phyloP scores from a whole-genome alignment of 2,888 invertebrate species.

The Cryptops parisi region DNA sequence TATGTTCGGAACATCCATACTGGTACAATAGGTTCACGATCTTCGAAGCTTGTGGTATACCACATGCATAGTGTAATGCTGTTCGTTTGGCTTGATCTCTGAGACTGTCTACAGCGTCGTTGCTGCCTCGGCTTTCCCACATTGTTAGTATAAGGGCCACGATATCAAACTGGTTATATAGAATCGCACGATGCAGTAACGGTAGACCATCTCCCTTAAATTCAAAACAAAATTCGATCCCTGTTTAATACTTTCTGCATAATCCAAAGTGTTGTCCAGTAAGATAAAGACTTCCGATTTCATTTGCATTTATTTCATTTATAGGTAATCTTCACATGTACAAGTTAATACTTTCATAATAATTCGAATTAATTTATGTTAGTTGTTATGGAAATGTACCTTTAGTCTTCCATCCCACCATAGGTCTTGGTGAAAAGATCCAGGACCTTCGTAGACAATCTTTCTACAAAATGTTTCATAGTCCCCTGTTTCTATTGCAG shows the following conservation, averaged over 20 bases:
- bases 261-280: too few species aligned
- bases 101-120: constrained; percentile 15
- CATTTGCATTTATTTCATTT: too few species aligned
- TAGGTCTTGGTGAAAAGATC: constrained; percentile 12
- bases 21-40: constrained; percentile 12
- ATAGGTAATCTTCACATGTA: too few species aligned
- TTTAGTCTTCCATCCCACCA: constrained; percentile 18
- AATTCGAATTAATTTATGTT: too few species aligned
- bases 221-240: too few species aligned
- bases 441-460: neutral
- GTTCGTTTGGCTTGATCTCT: constrained; percentile 20
- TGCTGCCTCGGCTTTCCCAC: constrained; percentile 11
- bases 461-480: constrained; percentile 11
- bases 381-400: too few species aligned
- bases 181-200: constrained; percentile 20
- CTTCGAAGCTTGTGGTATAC: neutral
- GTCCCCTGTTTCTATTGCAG: constrained; percentile 16
- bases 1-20: constrained; percentile 22
- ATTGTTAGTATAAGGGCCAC: constrained; percentile 18
- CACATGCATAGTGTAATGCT: constrained; percentile 21
- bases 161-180: constrained; percentile 16
- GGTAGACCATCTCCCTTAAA: constrained; percentile 23
- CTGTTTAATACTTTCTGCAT: too few species aligned
- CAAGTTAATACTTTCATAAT: too few species aligned
- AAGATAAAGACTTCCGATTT: too few species aligned